A percentile compares a stretch with the other conserved stretches of the same genome.
These are phyloP conservation scores for Numida meleagris DNA, from an alignment of 2,113 vertebrate species.

Conservation along the genomic window DNA sequence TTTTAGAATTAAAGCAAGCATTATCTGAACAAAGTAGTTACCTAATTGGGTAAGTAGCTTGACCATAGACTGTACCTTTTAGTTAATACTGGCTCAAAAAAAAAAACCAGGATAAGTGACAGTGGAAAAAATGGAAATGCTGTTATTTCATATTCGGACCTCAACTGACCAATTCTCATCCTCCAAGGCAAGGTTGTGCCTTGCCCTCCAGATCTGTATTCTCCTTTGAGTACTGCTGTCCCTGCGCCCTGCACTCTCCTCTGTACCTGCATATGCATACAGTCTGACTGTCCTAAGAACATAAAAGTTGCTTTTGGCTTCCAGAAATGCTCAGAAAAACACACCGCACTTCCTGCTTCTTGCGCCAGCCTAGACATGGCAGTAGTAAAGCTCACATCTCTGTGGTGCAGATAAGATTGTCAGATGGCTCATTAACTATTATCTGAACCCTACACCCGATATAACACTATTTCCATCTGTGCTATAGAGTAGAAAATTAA, in stretches of 20 bases:
- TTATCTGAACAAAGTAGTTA: background rate
- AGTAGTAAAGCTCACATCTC: background rate
- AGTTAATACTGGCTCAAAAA: background rate
- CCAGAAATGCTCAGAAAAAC: background rate
- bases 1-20: constrained; percentile 26
- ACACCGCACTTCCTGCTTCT: background rate
- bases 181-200: background rate
- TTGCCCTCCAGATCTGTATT: background rate
- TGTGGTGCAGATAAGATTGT: background rate
- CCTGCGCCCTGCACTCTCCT: background rate
- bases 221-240: background rate
- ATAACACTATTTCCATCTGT: background rate
- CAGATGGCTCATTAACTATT: background rate
- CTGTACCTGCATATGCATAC: rapidly evolving
- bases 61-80: background rate
- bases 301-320: background rate
- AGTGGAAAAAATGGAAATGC: background rate
- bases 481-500: background rate
- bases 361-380: background rate
- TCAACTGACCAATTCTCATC: background rate
- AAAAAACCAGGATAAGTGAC: background rate
- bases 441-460: background rate
- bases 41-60: background rate
- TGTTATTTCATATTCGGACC: background rate
- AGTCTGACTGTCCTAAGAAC: background rate